Evolutionary conservation across 2,888 invertebrate genomes (phyloP), one percentile per base, ranked within the genome.

Genomic region (Xestobium rufovillosum): DNA sequence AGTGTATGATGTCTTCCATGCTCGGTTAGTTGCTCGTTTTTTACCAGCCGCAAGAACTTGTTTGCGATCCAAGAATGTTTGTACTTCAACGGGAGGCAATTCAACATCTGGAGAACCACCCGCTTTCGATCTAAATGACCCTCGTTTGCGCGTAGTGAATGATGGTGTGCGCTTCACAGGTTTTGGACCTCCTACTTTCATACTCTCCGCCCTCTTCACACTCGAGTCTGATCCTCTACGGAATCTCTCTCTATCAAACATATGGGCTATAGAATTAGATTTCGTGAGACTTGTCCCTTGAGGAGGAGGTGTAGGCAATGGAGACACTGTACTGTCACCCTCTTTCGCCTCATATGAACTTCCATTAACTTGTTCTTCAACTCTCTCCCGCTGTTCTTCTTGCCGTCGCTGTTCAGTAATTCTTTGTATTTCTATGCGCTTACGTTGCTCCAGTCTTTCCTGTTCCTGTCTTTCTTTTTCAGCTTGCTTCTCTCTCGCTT

Each of bases 1-100:
- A 0, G 91, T 86, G 67, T 95, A 90, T 69, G 87, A 90, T 36
- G 77, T 79, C 56, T 95, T 92, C 98, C 98, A 98, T 0, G 92
- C 89, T 3, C 97, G 75, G 3, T 95, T 88, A 0, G 95, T 85
- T 0, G 97, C 94, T 49, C 89, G 83, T 66, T 92, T 94, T 10
- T 92, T 94, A 6, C 95, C 95, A 42, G 85, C 82, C 39, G 90
- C 89, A 0, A 91, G 71, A 51, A 95, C 90, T 60, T 97, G 96
- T 64, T 98, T 98, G 34, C 97, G 76, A 50, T 97, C 97, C 37
- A 98, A 64, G 44, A 76, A 71, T 48, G 92, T 91, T 66, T 92
- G 87, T 26, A 94, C 88, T 64, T 92, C 94, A 0, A 90, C 88
- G 0, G 91, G 89, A 3, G 92, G 91, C 43, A 92, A 60, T n/a